Conservation (phyloP, 1,140 invertebrate genomes). For the Diprion similis region DNA sequence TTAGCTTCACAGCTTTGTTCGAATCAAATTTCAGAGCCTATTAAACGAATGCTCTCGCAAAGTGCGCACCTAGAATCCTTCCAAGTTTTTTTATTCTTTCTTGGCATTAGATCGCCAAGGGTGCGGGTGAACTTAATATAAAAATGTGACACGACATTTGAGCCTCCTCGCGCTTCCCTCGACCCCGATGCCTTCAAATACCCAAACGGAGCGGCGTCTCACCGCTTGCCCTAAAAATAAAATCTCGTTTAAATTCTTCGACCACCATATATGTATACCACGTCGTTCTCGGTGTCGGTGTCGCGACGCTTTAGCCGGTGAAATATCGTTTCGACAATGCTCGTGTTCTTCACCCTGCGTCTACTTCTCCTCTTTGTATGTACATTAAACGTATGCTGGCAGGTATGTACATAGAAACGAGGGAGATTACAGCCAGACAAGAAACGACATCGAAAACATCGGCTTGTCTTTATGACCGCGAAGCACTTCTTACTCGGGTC, state of each 20-base stretch:
- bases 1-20: too few relatives aligned
- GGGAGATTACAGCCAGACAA: neutral
- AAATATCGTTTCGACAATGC: neutral
- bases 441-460: neutral
- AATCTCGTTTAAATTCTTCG: slow-evolving; percentile 6
- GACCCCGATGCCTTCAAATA: too few relatives aligned
- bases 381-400: too few relatives aligned
- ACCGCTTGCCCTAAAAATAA: neutral
- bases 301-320: neutral
- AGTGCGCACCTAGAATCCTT: neutral
- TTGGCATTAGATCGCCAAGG: too few relatives aligned
- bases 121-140: neutral
- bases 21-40: too few relatives aligned
- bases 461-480: neutral
- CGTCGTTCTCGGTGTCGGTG: neutral
- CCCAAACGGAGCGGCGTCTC: neutral
- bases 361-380: too few relatives aligned
- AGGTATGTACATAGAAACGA: neutral
- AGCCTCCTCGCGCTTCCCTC: neutral
- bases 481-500: neutral
- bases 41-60: too few relatives aligned
- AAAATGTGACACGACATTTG: neutral
- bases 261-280: neutral
- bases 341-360: too few relatives aligned
- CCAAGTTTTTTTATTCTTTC: neutral